A percentile compares a stretch with the other conserved stretches of the same genome.
Evolutionary conservation across 2,888 invertebrate genomes (phyloP).

Genomic region (Monoplex corrugatus): DNA sequence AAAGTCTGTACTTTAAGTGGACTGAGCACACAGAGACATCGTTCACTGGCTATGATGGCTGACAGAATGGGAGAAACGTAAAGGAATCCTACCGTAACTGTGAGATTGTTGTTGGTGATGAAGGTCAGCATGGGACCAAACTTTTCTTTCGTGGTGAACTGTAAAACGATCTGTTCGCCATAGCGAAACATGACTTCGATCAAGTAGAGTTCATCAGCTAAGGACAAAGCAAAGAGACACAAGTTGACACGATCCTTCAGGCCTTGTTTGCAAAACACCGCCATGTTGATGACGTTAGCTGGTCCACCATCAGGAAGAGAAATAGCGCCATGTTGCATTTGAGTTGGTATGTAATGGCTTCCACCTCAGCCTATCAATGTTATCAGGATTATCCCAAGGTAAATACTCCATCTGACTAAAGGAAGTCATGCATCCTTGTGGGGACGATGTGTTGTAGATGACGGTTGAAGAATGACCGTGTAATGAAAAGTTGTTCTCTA

Average conservation of each 20-base stretch:
- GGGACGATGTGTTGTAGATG: no score
- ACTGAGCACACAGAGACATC: slow-evolving; percentile 18
- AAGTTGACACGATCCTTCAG: slow-evolving; percentile 2
- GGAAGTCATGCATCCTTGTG: no score
- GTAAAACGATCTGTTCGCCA: neutral
- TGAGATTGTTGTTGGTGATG: neutral
- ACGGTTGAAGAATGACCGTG: no score
- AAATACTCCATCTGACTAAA: no score
- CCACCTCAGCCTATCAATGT: no score
- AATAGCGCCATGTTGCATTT: no score
- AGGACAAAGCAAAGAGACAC: slow-evolving; percentile 10
- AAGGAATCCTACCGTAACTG: neutral
- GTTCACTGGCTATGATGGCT: slow-evolving; percentile 28
- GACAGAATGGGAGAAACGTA: neutral
- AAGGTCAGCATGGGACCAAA: neutral
- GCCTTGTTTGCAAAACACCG: slow-evolving; percentile 23
- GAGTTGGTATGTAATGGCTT: no score
- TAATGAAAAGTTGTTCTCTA: no score
- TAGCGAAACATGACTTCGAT: neutral
- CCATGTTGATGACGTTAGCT: slow-evolving; percentile 30
- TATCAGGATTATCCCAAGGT: no score
- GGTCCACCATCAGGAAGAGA: slow-evolving; percentile 22
- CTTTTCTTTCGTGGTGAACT: slow-evolving; percentile 16
- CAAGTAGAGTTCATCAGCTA: neutral
- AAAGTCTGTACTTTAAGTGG: slow-evolving; percentile 22